Conservation (phyloP, 2,113 vertebrate species). For the Scalopus aquaticus region DNA sequence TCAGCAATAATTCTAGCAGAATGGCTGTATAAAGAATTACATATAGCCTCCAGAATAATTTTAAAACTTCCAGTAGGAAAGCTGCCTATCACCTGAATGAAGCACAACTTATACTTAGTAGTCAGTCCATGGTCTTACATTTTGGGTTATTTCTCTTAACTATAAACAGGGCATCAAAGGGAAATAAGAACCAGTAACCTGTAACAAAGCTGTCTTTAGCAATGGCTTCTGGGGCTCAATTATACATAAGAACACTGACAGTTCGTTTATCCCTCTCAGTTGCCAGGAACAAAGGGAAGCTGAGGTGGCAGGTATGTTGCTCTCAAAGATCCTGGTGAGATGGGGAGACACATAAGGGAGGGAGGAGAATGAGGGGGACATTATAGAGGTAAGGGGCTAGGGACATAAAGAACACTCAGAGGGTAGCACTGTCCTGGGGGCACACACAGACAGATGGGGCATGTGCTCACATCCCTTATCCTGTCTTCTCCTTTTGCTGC, state of each 20-base stretch:
- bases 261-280: neutral
- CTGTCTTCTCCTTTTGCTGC: neutral
- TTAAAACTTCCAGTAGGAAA: conserved; percentile 50
- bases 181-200: neutral
- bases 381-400: neutral
- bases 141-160: conserved; percentile 19
- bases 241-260: neutral
- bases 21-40: conserved; percentile 58
- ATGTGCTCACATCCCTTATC: neutral
- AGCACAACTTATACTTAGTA: conserved; percentile 20
- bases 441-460: neutral
- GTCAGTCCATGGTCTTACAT: neutral
- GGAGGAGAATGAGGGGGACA: neutral
- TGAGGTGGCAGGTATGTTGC: neutral
- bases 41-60: conserved; percentile 50
- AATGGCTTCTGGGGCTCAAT: neutral
- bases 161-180: conserved; percentile 9
- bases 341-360: neutral
- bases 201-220: neutral
- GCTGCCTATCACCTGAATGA: neutral
- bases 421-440: no score
- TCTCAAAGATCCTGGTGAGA: neutral
- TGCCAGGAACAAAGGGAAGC: neutral
- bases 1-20: conserved; percentile 53
- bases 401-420: neutral